Evolutionary conservation across 1,140 invertebrate species (phyloP).

Genomic region (Acromyrmex charruanus): DNA sequence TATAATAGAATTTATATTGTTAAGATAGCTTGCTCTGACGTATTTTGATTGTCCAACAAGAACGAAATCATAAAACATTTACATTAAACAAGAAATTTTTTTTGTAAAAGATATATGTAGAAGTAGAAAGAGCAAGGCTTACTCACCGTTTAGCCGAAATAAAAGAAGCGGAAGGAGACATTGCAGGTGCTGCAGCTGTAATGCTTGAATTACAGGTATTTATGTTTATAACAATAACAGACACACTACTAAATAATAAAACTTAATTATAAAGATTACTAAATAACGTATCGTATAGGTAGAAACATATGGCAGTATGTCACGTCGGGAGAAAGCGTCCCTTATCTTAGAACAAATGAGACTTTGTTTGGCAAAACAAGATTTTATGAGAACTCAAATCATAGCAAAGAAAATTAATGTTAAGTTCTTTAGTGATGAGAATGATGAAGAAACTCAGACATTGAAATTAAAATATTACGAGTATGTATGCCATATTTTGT

Average conservation of each 20-base stretch:
- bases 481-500: constrained; percentile 77
- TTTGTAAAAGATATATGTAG: constrained; percentile 96
- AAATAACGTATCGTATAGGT: constrained; percentile 86
- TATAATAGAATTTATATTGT: too few species aligned
- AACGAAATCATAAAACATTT: constrained; percentile 4
- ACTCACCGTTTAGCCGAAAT: constrained; percentile 98
- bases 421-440: constrained; percentile 98
- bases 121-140: constrained; percentile 98
- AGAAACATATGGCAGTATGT: constrained; percentile 99
- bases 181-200: constrained; percentile 96
- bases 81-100: constrained; percentile 45
- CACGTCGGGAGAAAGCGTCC: constrained; percentile 98
- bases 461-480: constrained; percentile 97
- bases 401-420: constrained; percentile 99
- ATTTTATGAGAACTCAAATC: constrained; percentile 99
- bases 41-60: too few species aligned
- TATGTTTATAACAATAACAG: background rate
- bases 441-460: constrained; percentile 92
- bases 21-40: too few species aligned
- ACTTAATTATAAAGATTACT: background rate
- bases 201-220: constrained; percentile 96
- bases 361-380: constrained; percentile 97
- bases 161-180: constrained; percentile 96
- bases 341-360: constrained; percentile 99
- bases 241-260: background rate